Percentiles rank a stretch among this genome's conserved stretches.
phyloP scores from a whole-genome alignment of 2,888 invertebrate species.

The Hecatera dysodea region DNA sequence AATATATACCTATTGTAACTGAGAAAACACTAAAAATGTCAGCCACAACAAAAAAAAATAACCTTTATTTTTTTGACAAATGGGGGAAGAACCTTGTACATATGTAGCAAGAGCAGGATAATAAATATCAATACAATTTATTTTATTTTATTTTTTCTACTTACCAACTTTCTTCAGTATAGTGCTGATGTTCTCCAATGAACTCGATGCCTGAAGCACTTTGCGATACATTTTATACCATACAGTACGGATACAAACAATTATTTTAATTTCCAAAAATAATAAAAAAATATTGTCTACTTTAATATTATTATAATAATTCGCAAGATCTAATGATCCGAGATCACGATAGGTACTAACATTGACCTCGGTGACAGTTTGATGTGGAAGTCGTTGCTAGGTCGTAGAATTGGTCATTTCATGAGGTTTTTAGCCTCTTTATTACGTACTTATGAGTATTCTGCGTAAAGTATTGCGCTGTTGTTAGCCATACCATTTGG shows the following conservation, averaged over 20 bases:
- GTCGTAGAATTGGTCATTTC: not conserved
- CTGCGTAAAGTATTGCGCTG: no score
- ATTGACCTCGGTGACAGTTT: constrained; percentile 47
- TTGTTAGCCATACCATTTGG: no score
- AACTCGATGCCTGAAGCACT: constrained; percentile 36
- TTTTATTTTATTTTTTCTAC: constrained; percentile 20
- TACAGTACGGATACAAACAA: constrained; percentile 71
- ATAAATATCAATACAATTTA: not conserved
- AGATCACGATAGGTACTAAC: constrained; percentile 43
- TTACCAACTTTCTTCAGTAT: constrained; percentile 32
- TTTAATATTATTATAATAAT: constrained; percentile 64
- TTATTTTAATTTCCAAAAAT: constrained; percentile 71
- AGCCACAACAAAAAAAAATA: not conserved
- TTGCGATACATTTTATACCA: constrained; percentile 64
- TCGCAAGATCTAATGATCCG: constrained; percentile 51
- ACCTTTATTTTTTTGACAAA: no score
- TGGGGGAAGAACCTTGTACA: no score
- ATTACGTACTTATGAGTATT: no score
- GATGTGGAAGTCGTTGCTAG: not conserved
- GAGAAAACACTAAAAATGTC: not conserved
- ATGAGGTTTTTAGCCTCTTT: not conserved
- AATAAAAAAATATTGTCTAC: constrained; percentile 67
- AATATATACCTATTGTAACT: no score
- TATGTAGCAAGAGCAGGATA: no score
- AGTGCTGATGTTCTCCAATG: constrained; percentile 12